Percentiles rank a stretch among this genome's conserved stretches.
phyloP scores from a whole-genome alignment of 1,140 invertebrate genomes.

The Procambarus virginalis region DNA sequence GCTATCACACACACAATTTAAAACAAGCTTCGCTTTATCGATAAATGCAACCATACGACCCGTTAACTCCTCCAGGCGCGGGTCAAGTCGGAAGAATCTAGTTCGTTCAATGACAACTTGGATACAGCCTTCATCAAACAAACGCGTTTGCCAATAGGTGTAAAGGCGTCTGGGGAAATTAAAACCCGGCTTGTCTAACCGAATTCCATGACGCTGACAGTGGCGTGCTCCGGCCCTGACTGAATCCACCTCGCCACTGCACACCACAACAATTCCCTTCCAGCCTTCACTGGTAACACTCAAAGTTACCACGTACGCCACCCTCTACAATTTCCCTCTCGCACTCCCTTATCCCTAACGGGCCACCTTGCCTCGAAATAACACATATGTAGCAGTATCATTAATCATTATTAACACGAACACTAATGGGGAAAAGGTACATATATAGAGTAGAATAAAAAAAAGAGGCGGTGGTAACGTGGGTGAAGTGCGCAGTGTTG shows the following conservation, averaged over 20 bases:
- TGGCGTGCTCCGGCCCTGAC: neutral
- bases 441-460: neutral
- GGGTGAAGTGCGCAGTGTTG: neutral
- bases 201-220: neutral
- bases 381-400: neutral
- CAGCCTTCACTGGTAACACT: conserved; percentile 2
- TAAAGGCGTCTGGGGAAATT: neutral
- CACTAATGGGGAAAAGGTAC: neutral
- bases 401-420: too few species aligned
- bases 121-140: neutral
- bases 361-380: neutral
- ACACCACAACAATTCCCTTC: conserved; percentile 16
- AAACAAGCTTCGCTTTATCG: neutral
- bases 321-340: neutral
- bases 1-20: neutral
- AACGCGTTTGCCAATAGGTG: neutral
- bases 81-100: neutral
- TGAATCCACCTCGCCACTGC: conserved; percentile 22
- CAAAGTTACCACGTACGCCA: conserved; percentile 11
- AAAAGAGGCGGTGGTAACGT: neutral
- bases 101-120: neutral
- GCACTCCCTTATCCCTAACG: neutral
- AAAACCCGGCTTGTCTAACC: neutral
- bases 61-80: neutral
- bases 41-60: neutral